These are phyloP conservation scores for Bettongia penicillata DNA, from an alignment of 2,113 vertebrate species.

Conservation along the genomic window DNA sequence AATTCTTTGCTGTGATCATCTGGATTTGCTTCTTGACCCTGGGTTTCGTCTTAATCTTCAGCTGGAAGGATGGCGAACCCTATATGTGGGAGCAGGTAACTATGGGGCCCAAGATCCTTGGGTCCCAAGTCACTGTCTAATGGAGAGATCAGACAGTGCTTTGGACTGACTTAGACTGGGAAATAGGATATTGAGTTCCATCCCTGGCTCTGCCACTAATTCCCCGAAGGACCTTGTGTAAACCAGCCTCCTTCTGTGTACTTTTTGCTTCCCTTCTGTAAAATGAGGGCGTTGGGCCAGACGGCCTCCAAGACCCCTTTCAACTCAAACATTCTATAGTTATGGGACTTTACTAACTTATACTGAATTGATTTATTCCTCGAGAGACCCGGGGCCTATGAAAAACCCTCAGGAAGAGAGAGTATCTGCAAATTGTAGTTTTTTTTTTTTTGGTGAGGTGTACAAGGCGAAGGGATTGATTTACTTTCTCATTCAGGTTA, in stretches of 20 bases:
- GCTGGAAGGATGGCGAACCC: slow-evolving; percentile 11
- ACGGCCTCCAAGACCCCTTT: not conserved
- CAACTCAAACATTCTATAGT: not conserved
- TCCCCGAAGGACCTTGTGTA: fast-evolving
- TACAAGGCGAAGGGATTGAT: not conserved
- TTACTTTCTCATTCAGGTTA: not conserved
- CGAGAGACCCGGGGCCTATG: not conserved
- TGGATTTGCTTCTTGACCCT: slow-evolving; percentile 92
- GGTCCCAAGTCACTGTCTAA: not conserved
- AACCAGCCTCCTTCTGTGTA: not conserved
- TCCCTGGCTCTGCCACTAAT: not conserved
- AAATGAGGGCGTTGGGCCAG: not conserved
- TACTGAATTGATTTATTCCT: not conserved
- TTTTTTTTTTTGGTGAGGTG: not conserved
- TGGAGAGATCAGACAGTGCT: fast-evolving
- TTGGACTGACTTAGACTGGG: fast-evolving
- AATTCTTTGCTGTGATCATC: slow-evolving; percentile 85
- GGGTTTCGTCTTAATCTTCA: slow-evolving; percentile 91
- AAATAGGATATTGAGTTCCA: not conserved
- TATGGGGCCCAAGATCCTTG: not conserved
- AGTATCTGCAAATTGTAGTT: not conserved
- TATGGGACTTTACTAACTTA: not conserved
- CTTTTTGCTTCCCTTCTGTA: not conserved
- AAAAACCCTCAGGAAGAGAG: not conserved
- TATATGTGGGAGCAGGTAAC: slow-evolving; percentile 93